Evolutionary conservation across 2,113 vertebrate species (phyloP), one percentile per base, ranked within the genome.

Genomic region (Charina bottae): DNA sequence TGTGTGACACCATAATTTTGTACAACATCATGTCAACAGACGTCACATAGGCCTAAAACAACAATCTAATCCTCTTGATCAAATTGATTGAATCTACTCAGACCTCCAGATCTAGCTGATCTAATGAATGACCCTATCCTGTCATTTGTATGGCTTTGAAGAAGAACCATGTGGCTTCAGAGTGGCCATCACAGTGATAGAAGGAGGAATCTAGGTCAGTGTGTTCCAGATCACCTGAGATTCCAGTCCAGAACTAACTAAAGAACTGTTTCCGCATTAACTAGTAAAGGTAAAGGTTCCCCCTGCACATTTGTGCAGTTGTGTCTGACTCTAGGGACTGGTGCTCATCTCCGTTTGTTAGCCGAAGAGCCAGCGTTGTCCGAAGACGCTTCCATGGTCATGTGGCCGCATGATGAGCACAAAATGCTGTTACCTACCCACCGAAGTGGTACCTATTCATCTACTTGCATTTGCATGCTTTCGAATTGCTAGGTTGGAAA

Each of bases 1-100:
- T 93, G 88, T 92, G 90, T 3, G 62, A 46, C 19, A 53, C 10
- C 28, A 68, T 88, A 92, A n/a, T 90, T 93, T 86, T 88, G 53
- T n/a, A 90, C 92, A 95, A 58, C 6, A 42, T 26, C 88, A 84
- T 33, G 33, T 56, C 64, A 59, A 55, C 90, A 92, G 59, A 92
- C 94, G 6, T 10, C 9, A 2, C 8, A 4, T 89, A n/a, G 62
- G 3, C 49, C 26, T 54, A 89, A 92, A 90, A 53, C 33, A 21
- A 83, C 0, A 49, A 19, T 33, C 11, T 53, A 42, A 90, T 15
- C 37, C 37, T 58, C 23, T 49, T 83, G 2, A n/a, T 17, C 37
- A 46, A 90, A 37, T 58, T 90, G 37, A 59, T 84, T 84, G 72
- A 4, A 23, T 85, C 26, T 59, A 13, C 10, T 83, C 8, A 19